Evolutionary conservation across 2,888 invertebrate genomes (phyloP).

Genomic region (Melinaea marsaeus): DNA sequence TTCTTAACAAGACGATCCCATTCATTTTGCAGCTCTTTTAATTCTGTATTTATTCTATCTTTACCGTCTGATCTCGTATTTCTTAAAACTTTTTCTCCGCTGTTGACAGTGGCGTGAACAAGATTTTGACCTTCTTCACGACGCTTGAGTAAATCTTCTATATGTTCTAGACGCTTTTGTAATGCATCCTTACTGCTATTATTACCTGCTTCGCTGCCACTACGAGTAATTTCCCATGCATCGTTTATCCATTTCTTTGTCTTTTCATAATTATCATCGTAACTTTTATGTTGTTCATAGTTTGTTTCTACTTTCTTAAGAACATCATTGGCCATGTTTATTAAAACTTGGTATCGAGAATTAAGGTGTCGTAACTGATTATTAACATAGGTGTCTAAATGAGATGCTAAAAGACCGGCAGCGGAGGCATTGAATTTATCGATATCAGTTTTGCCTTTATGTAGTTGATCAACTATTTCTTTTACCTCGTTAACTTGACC

Average conservation of each 20-base stretch:
- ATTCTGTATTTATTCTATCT: conserved; percentile 89
- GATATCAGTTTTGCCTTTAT: conserved; percentile 88
- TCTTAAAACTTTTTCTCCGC: conserved; percentile 92
- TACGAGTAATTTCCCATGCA: conserved; percentile 88
- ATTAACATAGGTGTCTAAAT: conserved; percentile 91
- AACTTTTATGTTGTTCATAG: conserved; percentile 89
- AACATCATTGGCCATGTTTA: conserved; percentile 93
- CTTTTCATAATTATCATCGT: conserved; percentile 85
- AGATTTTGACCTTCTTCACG: conserved; percentile 93
- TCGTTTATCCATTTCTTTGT: conserved; percentile 92
- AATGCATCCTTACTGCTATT: conserved; percentile 89
- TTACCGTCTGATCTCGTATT: conserved; percentile 93
- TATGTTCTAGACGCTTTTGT: conserved; percentile 87
- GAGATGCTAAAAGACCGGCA: conserved; percentile 86
- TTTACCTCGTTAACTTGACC: conserved; percentile 90
- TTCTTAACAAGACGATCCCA: conserved; percentile 95
- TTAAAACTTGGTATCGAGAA: conserved; percentile 91
- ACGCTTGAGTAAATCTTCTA: conserved; percentile 87
- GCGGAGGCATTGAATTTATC: conserved; percentile 90
- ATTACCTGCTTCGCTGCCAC: conserved; percentile 87
- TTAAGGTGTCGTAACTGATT: conserved; percentile 91
- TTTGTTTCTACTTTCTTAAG: conserved; percentile 94
- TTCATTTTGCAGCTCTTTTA: conserved; percentile 93
- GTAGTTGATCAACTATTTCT: conserved; percentile 84
- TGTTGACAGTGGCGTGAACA: conserved; percentile 91